phyloP scores from a whole-genome alignment of 2,797 vertebrate genomes.

The Etheostoma nigrum region DNA sequence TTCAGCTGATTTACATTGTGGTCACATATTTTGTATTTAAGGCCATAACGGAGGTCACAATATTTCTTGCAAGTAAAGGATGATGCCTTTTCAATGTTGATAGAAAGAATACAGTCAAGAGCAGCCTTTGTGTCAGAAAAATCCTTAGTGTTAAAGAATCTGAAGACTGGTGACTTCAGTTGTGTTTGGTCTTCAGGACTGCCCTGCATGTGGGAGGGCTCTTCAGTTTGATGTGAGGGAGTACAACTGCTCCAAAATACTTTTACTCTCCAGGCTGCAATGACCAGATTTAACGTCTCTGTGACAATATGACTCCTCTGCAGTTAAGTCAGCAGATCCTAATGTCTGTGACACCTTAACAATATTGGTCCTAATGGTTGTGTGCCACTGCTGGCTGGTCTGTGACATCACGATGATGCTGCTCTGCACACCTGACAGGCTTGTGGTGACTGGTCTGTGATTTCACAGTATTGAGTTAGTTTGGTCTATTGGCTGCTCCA shows the following conservation, averaged over 20 bases:
- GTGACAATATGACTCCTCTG: constrained; percentile 20
- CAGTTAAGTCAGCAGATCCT: constrained; percentile 17
- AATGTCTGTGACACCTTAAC: constrained; percentile 7
- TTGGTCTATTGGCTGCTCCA: constrained; percentile 9
- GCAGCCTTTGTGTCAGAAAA: neutral
- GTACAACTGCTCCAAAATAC: constrained; percentile 1
- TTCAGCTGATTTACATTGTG: constrained; percentile 1
- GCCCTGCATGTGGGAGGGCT: constrained; percentile 13
- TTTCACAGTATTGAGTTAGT: neutral
- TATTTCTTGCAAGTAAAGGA: constrained; percentile 7
- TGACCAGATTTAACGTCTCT: neutral
- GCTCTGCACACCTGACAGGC: constrained; percentile 18
- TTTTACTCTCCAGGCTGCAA: constrained; percentile 5
- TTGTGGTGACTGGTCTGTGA: constrained; percentile 16
- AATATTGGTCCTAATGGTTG: neutral
- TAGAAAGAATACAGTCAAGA: neutral
- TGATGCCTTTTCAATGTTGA: neutral
- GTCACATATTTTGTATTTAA: constrained; percentile 12
- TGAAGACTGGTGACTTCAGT: neutral
- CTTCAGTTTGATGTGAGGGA: neutral
- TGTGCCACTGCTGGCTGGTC: constrained; percentile 26
- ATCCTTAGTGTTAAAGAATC: neutral
- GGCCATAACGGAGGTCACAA: constrained; percentile 1
- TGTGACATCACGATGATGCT: constrained; percentile 35
- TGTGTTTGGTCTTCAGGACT: neutral